These are phyloP conservation scores for Andrena praecox DNA, from an alignment of 2,888 invertebrate species.

Conservation along the genomic window DNA sequence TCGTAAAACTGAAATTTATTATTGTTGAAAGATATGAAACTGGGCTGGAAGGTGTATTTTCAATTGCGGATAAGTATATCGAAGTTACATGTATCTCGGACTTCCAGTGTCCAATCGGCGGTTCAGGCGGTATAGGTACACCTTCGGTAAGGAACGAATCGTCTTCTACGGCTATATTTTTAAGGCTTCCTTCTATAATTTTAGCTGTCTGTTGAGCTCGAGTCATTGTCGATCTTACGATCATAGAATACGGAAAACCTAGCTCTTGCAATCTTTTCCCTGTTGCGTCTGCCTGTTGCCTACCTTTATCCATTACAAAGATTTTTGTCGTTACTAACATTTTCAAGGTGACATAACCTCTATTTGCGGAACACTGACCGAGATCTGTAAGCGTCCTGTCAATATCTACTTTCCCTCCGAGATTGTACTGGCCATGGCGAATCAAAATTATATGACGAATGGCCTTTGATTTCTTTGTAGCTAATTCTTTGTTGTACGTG, in stretches of 20 bases:
- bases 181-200: constrained; percentile 91
- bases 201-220: constrained; percentile 96
- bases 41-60: background rate
- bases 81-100: constrained; percentile 91
- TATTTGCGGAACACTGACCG: constrained; percentile 86
- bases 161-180: constrained; percentile 86
- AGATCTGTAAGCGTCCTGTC: constrained; percentile 92
- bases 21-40: constrained; percentile 12
- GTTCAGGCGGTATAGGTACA: constrained; percentile 97
- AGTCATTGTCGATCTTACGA: constrained; percentile 96
- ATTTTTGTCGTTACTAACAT: constrained; percentile 15
- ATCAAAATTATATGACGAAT: constrained; percentile 95
- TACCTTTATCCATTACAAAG: constrained; percentile 86
- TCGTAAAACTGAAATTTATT: constrained; percentile 91
- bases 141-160: constrained; percentile 95
- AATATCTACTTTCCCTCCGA: constrained; percentile 89
- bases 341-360: background rate
- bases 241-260: constrained; percentile 91
- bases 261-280: constrained; percentile 93
- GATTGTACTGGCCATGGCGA: constrained; percentile 97
- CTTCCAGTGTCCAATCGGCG: constrained; percentile 94
- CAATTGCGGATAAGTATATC: too few relatives aligned
- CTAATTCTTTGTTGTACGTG: constrained; percentile 88
- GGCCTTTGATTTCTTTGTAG: constrained; percentile 88
- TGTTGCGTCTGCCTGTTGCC: constrained; percentile 93